Evolutionary conservation across 2,888 invertebrate species (phyloP).

Genomic region (Tubiluchus corallicola): DNA sequence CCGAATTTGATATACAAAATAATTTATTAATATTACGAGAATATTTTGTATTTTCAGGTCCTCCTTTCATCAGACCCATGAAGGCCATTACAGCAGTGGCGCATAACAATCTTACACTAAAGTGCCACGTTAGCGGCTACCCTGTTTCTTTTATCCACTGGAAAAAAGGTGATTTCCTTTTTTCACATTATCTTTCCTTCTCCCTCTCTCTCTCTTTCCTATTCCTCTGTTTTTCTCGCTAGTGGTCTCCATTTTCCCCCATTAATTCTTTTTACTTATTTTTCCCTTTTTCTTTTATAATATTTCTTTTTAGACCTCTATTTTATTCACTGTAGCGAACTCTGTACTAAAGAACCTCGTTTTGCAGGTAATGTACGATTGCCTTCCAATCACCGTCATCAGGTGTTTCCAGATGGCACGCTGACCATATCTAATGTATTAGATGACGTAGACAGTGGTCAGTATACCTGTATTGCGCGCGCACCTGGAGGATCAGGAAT

Average conservation of each 20-base stretch:
- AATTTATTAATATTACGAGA: too few species aligned
- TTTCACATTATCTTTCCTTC: too few species aligned
- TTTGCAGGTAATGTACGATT: constrained; percentile 48
- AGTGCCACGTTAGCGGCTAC: constrained; percentile 84
- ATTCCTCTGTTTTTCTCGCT: too few species aligned
- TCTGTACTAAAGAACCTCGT: too few species aligned
- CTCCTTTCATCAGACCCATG: constrained; percentile 56
- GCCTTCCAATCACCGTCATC: constrained; percentile 83
- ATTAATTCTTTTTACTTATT: too few species aligned
- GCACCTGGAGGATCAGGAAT: too few species aligned
- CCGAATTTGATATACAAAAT: too few species aligned
- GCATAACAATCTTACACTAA: constrained; percentile 49
- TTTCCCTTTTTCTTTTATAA: too few species aligned
- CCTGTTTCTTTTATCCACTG: constrained; percentile 86
- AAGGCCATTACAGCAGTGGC: constrained; percentile 63
- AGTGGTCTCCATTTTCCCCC: too few species aligned
- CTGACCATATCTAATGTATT: constrained; percentile 84
- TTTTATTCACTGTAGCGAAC: too few species aligned
- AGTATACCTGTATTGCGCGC: constrained; percentile 80
- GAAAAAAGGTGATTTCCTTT: constrained; percentile 56
- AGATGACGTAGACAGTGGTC: constrained; percentile 73
- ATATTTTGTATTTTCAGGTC: constrained; percentile 34
- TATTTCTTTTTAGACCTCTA: too few species aligned
- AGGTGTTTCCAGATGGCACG: constrained; percentile 78
- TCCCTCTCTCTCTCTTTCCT: too few species aligned